These are phyloP conservation scores for Limosa lapponica DNA, from an alignment of 2,797 vertebrate species.

Conservation along the genomic window DNA sequence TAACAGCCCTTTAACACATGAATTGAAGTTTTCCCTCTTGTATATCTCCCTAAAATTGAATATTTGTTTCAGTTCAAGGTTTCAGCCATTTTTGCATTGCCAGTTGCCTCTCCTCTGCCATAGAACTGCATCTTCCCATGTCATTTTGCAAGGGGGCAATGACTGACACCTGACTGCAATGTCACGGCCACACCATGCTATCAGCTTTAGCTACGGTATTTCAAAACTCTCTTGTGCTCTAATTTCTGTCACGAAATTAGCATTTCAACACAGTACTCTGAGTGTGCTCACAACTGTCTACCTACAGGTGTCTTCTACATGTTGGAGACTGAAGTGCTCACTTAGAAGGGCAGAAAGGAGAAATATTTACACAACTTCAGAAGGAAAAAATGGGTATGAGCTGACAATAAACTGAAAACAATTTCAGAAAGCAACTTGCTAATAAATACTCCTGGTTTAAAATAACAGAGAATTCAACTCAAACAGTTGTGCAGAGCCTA, in stretches of 20 bases:
- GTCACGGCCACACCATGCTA: neutral
- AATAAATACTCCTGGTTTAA: neutral
- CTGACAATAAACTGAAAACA: neutral
- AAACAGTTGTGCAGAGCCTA: neutral
- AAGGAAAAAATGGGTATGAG: neutral
- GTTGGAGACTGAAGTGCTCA: neutral
- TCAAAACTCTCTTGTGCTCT: neutral
- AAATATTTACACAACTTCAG: neutral
- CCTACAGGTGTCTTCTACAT: neutral
- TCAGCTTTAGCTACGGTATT: neutral
- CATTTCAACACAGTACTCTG: neutral
- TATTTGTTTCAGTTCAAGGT: neutral
- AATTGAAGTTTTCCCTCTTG: neutral
- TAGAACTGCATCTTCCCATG: accelerated
- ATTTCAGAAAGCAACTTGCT: neutral
- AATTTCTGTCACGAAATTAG: neutral
- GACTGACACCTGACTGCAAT: neutral
- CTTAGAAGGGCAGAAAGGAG: neutral
- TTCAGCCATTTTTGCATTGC: neutral
- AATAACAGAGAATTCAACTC: neutral
- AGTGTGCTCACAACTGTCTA: neutral
- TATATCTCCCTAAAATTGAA: neutral
- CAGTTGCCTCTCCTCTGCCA: neutral
- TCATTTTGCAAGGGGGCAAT: neutral
- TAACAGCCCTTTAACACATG: neutral